Evolutionary conservation across 2,888 invertebrate genomes (phyloP).

Genomic region (Himalopsyche japonica): DNA sequence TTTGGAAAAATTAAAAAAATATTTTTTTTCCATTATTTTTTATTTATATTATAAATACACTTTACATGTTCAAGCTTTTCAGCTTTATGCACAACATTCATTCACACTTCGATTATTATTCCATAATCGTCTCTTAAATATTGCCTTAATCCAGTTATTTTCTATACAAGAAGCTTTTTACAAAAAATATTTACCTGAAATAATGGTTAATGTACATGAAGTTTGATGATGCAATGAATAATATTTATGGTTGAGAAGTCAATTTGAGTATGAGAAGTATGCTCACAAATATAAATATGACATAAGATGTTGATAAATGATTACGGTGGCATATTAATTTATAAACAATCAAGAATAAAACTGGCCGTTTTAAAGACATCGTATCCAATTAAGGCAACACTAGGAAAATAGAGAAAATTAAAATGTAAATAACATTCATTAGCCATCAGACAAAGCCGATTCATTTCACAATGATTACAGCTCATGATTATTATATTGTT

Average conservation of each 20-base stretch:
- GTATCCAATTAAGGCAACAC: conserved; percentile 2
- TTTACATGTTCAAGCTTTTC: background rate
- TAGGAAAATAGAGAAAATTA: background rate
- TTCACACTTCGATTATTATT: background rate
- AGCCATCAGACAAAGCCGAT: conserved; percentile 5
- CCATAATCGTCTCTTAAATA: background rate
- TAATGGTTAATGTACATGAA: conserved; percentile 1
- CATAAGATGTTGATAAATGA: background rate
- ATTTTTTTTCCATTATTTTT: background rate
- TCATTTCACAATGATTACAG: conserved; percentile 20
- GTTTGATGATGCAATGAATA: background rate
- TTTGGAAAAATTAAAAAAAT: background rate
- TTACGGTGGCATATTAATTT: background rate
- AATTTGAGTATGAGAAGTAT: background rate
- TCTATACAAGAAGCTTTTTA: background rate
- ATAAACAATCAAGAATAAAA: background rate
- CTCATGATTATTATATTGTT: background rate
- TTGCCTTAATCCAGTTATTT: background rate
- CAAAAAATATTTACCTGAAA: background rate
- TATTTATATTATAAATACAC: background rate
- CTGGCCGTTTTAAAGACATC: conserved; percentile 10
- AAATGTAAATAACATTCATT: background rate
- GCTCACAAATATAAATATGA: background rate
- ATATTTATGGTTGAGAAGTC: background rate
- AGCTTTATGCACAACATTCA: background rate